These are phyloP conservation scores for Lepidochrysops patricia DNA, from an alignment of 2,888 invertebrate genomes.

Conservation along the genomic window DNA sequence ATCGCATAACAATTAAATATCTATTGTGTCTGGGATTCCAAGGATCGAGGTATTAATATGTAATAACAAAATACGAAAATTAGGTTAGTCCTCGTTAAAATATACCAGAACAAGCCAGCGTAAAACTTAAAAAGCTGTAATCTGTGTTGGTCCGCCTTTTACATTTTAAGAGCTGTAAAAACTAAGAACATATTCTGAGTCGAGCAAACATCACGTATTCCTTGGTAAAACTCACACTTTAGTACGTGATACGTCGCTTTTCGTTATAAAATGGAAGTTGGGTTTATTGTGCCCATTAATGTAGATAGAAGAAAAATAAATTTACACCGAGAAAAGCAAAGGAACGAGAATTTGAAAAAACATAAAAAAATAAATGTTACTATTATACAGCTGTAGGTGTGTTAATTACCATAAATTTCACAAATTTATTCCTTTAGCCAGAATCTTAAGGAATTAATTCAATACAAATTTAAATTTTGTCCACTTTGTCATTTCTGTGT, in stretches of 20 bases:
- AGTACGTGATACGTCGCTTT: not conserved
- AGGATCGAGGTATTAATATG: too few relatives aligned
- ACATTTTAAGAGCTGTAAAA: conserved; percentile 1
- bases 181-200: not conserved
- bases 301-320: conserved; percentile 11
- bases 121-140: conserved; percentile 9
- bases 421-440: not conserved
- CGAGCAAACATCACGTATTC: not conserved
- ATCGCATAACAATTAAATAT: too few relatives aligned
- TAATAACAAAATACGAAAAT: too few relatives aligned
- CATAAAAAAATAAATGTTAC: not conserved
- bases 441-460: not conserved
- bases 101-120: conserved; percentile 22
- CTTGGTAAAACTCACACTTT: not conserved
- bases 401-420: not conserved
- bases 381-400: not conserved
- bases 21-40: too few relatives aligned
- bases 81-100: conserved; percentile 17
- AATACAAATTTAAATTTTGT: not conserved
- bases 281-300: conserved; percentile 16
- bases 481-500: not conserved
- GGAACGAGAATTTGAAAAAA: too few relatives aligned
- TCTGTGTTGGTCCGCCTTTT: not conserved
- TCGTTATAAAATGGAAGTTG: not conserved
- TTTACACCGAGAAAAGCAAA: not conserved